Base-by-base conservation (phyloP, 2,888 invertebrate species). In the Clivina fossor region DNA sequence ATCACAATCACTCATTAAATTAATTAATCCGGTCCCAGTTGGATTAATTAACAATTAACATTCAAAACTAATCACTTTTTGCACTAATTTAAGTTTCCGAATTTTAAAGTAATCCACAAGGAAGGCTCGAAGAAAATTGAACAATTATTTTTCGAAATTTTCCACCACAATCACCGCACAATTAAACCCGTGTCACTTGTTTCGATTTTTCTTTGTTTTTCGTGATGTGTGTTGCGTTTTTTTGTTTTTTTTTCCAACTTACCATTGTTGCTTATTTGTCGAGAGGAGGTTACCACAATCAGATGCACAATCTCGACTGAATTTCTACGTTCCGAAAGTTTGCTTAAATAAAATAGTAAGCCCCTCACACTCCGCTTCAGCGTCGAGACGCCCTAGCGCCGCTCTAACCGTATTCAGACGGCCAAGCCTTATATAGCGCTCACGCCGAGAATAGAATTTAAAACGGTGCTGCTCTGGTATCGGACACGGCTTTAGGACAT, bases 221-320 rank as follows among this genome's bases (percentile, higher is more conserved):
- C 13, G 11, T 4, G 30, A 11, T 30, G 9, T 4, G 30, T 30
- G 9, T 9, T 30, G n/a, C 3, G 18, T 40, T 40, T 40, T 16
- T 2, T n/a, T 40, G 30, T 40, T 16, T 22, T 9, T 16, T 38
- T 19, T n/a, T 19, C 9, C 8, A 15, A 53, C 53, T 53, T 44
- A 53, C 53, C 53, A 53, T 53, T 37, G 33, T 53, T 50, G 15
- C 28, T 53, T 32, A 24, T 38, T 8, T 53, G 44, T 53, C 53
- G 37, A 53, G 43, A 11, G 43, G 26, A 41, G 16, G 35, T 38
- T 43, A 44, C 43, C 53, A 44, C 53, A 49, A 28, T n/a, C n/a
- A n/a, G 43, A 11, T 9, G 13, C 13, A 30, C 26, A n/a, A 24
- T 46, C 46, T 50, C 53, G 44, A 53, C 53, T 53, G 44, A 13